Evolutionary conservation across 1,140 invertebrate genomes (phyloP), one percentile per base, ranked within the genome.

Genomic region (Caligus rogercresseyi): DNA sequence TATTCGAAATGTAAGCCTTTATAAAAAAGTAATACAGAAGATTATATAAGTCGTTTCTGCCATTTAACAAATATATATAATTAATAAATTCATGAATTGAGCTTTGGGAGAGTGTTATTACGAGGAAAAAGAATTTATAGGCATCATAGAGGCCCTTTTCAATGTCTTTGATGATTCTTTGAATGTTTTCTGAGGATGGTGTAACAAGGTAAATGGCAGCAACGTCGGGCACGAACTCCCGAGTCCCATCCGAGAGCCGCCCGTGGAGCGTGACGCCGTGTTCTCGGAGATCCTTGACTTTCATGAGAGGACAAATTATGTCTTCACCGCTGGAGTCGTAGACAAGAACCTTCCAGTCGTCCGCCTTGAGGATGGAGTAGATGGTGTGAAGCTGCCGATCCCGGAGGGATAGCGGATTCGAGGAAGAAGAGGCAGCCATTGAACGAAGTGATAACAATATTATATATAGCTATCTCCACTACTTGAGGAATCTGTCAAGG

Each of bases 151-250:
- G 74, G 24, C 86, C 84, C 74, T 86, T 89, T 70, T 81, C 78
- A 66, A 70, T 63, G 73, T 94, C 90, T 76, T 94, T 87, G 61
- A 84, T 85, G 66, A 99, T 97, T 68, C 92, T 78, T 52, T 84
- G 84, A 23, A 99, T 79, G 77, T 99, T 99, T 73, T 98, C 92
- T 71, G 96, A 89, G 25, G 85, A 87, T n/a, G 96, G 93, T 67
- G 87, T 80, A 74, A 96, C 94, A 73, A 99, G 98, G 75, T 99
- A 99, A 54, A 99, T 84, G 11, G 91, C 93, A 66, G 95, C 93
- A 15, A 97, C 94, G 78, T 99, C 96, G 2, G 94, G 92, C 68
- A 99, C 92, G 4, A 86, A 78, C 74, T 98, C 94, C 67, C 95
- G 64, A 69, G 62, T 3, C 16, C 65, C 23, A 25, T 18, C 31